phyloP scores from a whole-genome alignment of 2,113 vertebrate species.

The Coturnix japonica region DNA sequence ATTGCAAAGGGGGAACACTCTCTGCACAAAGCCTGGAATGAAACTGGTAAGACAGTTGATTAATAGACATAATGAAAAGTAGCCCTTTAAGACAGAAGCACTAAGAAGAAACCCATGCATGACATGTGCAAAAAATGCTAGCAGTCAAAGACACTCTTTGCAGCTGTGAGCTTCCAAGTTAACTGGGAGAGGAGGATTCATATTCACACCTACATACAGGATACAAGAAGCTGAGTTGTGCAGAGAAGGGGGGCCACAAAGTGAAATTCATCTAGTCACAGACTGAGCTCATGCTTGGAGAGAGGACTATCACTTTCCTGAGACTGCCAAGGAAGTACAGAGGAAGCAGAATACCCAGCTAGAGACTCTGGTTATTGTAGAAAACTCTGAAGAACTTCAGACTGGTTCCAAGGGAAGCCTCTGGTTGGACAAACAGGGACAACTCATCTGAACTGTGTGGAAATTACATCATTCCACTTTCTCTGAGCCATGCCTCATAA shows the following conservation, averaged over 20 bases:
- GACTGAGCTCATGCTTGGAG: neutral
- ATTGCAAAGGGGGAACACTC: neutral
- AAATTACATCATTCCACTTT: neutral
- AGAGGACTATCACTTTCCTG: neutral
- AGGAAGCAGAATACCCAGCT: neutral
- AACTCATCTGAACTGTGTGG: neutral
- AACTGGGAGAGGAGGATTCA: neutral
- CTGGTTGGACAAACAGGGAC: neutral
- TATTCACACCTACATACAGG: neutral
- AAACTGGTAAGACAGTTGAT: neutral
- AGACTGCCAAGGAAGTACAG: neutral
- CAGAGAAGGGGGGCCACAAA: neutral
- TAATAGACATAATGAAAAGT: neutral
- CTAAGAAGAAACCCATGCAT: neutral
- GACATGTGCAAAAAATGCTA: neutral
- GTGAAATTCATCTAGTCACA: neutral
- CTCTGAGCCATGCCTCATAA: neutral
- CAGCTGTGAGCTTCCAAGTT: neutral
- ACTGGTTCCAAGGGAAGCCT: neutral
- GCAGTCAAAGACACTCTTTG: neutral
- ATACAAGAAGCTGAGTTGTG: neutral
- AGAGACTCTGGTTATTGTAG: neutral
- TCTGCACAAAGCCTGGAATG: neutral
- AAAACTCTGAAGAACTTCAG: neutral
- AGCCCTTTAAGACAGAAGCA: fast-evolving